Evolutionary conservation across 2,888 invertebrate genomes (phyloP).

Genomic region (Drosophila crucigera): DNA sequence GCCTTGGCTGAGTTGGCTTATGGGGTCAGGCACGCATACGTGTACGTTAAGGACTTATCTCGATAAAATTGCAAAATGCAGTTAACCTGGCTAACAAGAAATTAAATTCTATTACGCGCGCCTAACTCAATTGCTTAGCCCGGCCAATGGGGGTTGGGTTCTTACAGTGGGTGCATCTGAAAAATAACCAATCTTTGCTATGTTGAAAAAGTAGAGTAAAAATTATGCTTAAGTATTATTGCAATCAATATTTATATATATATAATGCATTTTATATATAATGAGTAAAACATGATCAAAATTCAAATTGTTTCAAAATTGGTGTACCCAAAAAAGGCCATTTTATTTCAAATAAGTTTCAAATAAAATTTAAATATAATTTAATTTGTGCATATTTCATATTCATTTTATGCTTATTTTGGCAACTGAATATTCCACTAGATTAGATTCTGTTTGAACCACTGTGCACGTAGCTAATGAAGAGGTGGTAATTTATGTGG

Average conservation of each 20-base stretch:
- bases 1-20: constrained; percentile 39
- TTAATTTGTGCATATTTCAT: background rate
- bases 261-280: background rate
- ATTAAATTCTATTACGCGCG: constrained; percentile 75
- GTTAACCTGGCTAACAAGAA: constrained; percentile 73
- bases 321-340: too few relatives aligned
- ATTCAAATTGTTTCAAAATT: background rate
- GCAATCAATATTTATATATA: background rate
- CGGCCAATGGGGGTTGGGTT: constrained; percentile 18
- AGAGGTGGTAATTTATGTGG: constrained; percentile 82
- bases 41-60: constrained; percentile 58
- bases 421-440: background rate
- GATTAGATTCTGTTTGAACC: constrained; percentile 12
- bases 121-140: constrained; percentile 49
- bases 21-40: constrained; percentile 70
- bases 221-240: background rate
- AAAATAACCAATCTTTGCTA: background rate
- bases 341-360: too few relatives aligned
- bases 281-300: background rate
- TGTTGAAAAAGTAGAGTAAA: background rate
- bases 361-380: background rate
- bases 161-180: constrained; percentile 25
- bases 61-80: constrained; percentile 64
- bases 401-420: background rate
- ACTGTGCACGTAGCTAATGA: constrained; percentile 70